Evolutionary conservation across 2,113 vertebrate species (phyloP), one percentile per base, ranked within the genome.

Genomic region (Chaetodon trifascialis): DNA sequence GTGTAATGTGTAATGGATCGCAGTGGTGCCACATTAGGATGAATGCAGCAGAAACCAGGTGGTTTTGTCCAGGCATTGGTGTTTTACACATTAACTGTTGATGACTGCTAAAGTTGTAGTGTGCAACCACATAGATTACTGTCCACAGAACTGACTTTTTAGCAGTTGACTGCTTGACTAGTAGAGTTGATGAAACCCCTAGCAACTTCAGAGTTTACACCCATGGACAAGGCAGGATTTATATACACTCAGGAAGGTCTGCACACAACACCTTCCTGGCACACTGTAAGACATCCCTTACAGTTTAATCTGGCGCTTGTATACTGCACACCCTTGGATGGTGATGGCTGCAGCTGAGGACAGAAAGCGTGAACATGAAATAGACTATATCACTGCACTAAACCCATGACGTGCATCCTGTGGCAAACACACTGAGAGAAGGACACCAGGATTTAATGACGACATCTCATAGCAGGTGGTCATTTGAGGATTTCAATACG

Each of bases 401-500:
- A 9, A 42, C 56, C 23, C 52, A 55, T 25, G 2, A 23, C 40
- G 17, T 47, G 21, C 42, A 46, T 64, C 36, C 34, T n/a, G 19
- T 51, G 30, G 46, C 23, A 42, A 47, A 66, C 23, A 56, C 25
- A 8, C 6, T 19, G 40, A 38, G 36, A 54, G 38, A 52, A 56
- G 25, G 62, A 51, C 60, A 69, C 11, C 2, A 0, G 7, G 40
- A 75, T 4, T 14, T 25, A 47, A 46, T 19, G 34, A 54, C 8
- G 36, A 2, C 59, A 60, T 25, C 10, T 44, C 52, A 40, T 30
- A 58, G 14, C 25, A 68, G 16, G 63, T 55, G 47, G 3, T 58
- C 71, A 67, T 66, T 67, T 0, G 14, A n/a, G 49, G 54, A 56
- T 64, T 69, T 66, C 10, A 7, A 54, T 69, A 66, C 56, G 42